Evolutionary conservation across 1,140 invertebrate genomes (phyloP), one percentile per base, ranked within the genome.

Genomic region (Caenorhabditis remanei): DNA sequence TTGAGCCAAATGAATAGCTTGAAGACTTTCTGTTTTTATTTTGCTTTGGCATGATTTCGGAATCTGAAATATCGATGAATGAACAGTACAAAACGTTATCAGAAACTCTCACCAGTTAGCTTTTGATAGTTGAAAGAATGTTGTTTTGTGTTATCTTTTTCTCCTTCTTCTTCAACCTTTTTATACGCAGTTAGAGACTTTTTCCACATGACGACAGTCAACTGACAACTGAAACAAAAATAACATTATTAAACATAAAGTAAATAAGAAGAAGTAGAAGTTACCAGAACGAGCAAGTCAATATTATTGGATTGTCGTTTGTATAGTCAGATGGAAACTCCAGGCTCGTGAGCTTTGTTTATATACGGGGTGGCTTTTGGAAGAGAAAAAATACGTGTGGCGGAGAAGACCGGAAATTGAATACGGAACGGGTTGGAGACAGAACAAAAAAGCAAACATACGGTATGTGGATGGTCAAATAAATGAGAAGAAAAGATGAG

Each of bases 331-430:
- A 79, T 48, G 46, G 40, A 41, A 79, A 53, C 13, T 24, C 7
- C 32, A 4, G 24, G 43, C 71, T 79, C 71, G 40, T 50, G 71
- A 46, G 61, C 71, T 50, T 50, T 79, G 71, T 79, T 79, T 79
- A 79, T 50, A 79, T 79, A 79, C 71, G 8, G 53, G 32, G 32
- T 32, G 71, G 46, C 40, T 46, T 4, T 8, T 21, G 46, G 41
- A 65, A 40, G 32, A 65, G 46, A 53, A 79, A 79, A 79, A 50
- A 79, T 50, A 79, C 71, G 71, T 79, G 71, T 46, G 32, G 46
- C 46, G 71, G 71, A 79, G 24, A 48, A 79, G 19, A 79, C 71
- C 71, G 71, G 71, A 79, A 79, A 50, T 50, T 32, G 71, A 79
- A 79, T 79, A 79, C 71, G 46, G 71, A 53, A 79, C 16, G 21